Evolutionary conservation across 2,888 invertebrate species (phyloP), one percentile per base, ranked within the genome.

Genomic region (Xestia xanthographa): DNA sequence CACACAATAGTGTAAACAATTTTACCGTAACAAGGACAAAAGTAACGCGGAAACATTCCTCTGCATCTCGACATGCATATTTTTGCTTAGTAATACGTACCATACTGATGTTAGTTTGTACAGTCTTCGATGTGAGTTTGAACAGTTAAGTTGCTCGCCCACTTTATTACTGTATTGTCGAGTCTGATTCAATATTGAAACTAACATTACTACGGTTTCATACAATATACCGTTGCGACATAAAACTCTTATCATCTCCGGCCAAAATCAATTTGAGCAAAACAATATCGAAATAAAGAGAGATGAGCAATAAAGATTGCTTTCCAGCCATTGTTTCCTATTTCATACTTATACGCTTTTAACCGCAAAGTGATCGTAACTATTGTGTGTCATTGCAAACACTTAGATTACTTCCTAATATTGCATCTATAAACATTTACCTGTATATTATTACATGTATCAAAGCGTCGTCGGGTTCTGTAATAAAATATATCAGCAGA

Each of bases 271-370:
- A 95, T 95, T 94, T 92, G 86, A 91, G 92, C 90, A 89, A 89
- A 90, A 94, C 91, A 92, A 93, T 93, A 94, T 94, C 92, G 90
- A 89, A 93, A 91, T 93, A 92, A 91, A 93, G 90, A 90, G 87
- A 91, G 93, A 93, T 93, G 90, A 91, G 90, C 92, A 93, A 92
- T 95, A 94, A 93, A 95, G 94, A 95, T 95, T 94, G 91, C 86
- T 90, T 91, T 92, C 91, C 86, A 86, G 88, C 92, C 88, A 94
- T 95, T 95, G 94, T 95, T 95, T 93, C 89, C 91, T 90, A 92
- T 92, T 93, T 94, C 92, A 92, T 94, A 94, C 73, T 68, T 73
- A 87, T 88, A 84, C 62, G 73, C 38, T 79, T 79, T 88, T 89
- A 91, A 91, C 92, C 90, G 91, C 92, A 88, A 91, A 87, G 91